Percentiles rank a stretch among this genome's conserved stretches.
Evolutionary conservation across 2,797 vertebrate genomes (phyloP).

Genomic region (Cuniculus paca): DNA sequence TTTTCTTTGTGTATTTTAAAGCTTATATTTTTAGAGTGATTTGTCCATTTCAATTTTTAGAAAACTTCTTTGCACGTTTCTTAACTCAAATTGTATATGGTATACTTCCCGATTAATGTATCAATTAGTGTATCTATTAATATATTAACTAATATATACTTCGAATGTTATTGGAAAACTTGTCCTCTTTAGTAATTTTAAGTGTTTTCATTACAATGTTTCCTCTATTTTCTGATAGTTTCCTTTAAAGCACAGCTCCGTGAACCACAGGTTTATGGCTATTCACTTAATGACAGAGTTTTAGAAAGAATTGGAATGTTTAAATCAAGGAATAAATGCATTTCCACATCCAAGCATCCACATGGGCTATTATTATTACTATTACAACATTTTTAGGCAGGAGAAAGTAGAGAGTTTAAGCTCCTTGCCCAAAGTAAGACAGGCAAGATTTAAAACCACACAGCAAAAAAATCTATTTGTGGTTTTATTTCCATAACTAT

Average conservation of each 20-base stretch:
- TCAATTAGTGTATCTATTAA: not conserved
- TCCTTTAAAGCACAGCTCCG: not conserved
- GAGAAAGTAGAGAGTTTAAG: conserved; percentile 37
- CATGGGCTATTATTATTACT: not conserved
- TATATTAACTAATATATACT: not conserved
- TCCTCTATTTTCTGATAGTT: not conserved
- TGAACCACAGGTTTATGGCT: not conserved
- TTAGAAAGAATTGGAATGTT: conserved; percentile 20
- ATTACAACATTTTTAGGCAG: conserved; percentile 43
- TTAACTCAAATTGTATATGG: not conserved
- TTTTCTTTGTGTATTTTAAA: conserved; percentile 31
- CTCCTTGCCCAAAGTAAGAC: not conserved
- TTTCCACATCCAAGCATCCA: conserved; percentile 6
- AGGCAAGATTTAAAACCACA: not conserved
- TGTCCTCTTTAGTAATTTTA: not conserved
- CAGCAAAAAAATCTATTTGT: conserved; percentile 15
- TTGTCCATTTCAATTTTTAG: not conserved
- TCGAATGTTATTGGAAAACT: not conserved
- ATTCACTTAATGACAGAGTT: not conserved
- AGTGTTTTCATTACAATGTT: not conserved
- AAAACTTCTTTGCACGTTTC: not conserved
- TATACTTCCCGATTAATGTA: not conserved
- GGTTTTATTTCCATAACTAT: conserved; percentile 45
- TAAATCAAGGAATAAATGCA: not conserved
- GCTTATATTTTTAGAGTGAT: not conserved